These are phyloP conservation scores for Bombyx mandarina DNA, from an alignment of 1,140 invertebrate species.

Conservation along the genomic window DNA sequence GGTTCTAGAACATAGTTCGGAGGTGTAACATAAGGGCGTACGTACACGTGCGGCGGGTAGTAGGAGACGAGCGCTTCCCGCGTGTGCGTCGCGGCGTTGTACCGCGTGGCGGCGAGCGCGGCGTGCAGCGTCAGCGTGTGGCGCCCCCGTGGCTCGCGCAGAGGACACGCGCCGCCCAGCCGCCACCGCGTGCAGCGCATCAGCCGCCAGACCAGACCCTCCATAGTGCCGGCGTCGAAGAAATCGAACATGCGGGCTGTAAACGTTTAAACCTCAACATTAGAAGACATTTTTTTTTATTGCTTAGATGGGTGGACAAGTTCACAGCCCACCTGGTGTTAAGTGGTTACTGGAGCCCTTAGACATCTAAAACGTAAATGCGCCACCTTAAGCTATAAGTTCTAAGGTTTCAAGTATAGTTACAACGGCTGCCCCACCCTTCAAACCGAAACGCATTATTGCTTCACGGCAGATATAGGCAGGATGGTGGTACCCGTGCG, in stretches of 20 bases:
- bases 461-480: too few relatives aligned
- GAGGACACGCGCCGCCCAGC: constrained; percentile 42
- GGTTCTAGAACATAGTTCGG: too few relatives aligned
- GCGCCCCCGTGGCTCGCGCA: constrained; percentile 42
- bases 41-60: constrained; percentile 57
- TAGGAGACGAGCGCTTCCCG: constrained; percentile 54
- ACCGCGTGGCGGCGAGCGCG: constrained; percentile 36
- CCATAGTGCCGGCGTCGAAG: constrained; percentile 90
- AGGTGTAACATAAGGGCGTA: constrained; percentile 5
- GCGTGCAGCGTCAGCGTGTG: constrained; percentile 48
- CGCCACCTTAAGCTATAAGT: too few relatives aligned
- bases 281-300: background rate
- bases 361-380: too few relatives aligned
- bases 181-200: constrained; percentile 49
- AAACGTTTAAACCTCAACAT: constrained; percentile 16
- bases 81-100: constrained; percentile 29
- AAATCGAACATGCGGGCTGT: constrained; percentile 88
- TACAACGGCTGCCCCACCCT: background rate
- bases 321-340: too few relatives aligned
- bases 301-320: too few relatives aligned
- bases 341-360: too few relatives aligned
- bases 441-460: too few relatives aligned
- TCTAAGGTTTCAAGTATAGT: too few relatives aligned
- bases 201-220: constrained; percentile 78
- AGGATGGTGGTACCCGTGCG: too few relatives aligned